These are phyloP conservation scores for Montifringilla adamsi DNA, from an alignment of 2,113 vertebrate genomes.

Conservation along the genomic window DNA sequence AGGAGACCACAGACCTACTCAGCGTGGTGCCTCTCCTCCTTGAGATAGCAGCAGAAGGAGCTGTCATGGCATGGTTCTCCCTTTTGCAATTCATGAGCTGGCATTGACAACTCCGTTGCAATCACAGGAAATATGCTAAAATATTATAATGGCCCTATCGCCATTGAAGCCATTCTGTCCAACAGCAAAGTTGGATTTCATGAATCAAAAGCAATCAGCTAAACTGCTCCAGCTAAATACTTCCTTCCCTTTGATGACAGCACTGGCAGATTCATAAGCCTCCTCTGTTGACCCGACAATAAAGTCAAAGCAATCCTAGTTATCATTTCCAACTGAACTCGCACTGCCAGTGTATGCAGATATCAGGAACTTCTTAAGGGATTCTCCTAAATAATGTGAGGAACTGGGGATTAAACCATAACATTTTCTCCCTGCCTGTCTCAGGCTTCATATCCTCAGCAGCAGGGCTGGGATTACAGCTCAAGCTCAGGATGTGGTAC, in stretches of 20 bases:
- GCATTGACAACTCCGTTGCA: not conserved
- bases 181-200: not conserved
- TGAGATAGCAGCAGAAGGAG: accelerated
- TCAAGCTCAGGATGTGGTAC: not conserved
- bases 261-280: not conserved
- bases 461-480: not conserved
- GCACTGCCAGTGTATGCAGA: not conserved
- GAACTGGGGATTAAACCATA: not conserved
- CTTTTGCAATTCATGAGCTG: not conserved
- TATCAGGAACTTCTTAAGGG: not conserved
- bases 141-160: not conserved
- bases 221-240: not conserved
- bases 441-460: not conserved
- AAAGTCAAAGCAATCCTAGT: not conserved
- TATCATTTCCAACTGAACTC: not conserved
- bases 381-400: not conserved
- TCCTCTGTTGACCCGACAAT: not conserved
- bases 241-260: not conserved
- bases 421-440: not conserved
- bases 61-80: not conserved
- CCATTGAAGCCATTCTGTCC: not conserved
- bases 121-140: not conserved
- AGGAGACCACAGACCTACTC: accelerated
- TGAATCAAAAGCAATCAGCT: slow-evolving; percentile 3
- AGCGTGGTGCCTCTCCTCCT: not conserved